phyloP scores from a whole-genome alignment of 2,888 invertebrate species.

The Psylliodes chrysocephalus region DNA sequence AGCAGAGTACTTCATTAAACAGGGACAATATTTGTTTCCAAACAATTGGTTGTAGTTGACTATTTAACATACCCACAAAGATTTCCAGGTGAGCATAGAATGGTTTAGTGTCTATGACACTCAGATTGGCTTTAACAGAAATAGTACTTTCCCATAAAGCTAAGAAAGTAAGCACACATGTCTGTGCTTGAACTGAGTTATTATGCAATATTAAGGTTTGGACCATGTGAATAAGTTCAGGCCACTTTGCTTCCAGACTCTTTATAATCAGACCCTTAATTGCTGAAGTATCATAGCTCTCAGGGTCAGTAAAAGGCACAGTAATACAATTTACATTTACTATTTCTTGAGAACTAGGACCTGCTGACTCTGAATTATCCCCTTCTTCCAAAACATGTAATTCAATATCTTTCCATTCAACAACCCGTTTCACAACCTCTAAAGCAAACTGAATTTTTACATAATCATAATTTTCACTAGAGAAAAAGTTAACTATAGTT shows the following conservation, averaged over 20 bases:
- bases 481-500: constrained; percentile 78
- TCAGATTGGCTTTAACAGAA: constrained; percentile 89
- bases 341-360: constrained; percentile 50
- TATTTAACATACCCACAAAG: constrained; percentile 76
- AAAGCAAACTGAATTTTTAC: constrained; percentile 84
- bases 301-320: constrained; percentile 78
- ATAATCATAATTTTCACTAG: constrained; percentile 73
- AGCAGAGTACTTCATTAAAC: constrained; percentile 91
- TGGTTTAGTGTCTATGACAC: constrained; percentile 88
- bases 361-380: constrained; percentile 57
- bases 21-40: constrained; percentile 87
- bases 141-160: constrained; percentile 91
- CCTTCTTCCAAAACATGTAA: constrained; percentile 82
- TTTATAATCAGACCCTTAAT: constrained; percentile 88
- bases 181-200: constrained; percentile 73
- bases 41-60: constrained; percentile 80
- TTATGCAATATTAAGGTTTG: constrained; percentile 69
- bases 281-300: constrained; percentile 85
- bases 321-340: constrained; percentile 66
- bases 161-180: constrained; percentile 82
- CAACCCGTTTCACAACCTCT: constrained; percentile 86
- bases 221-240: constrained; percentile 79
- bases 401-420: constrained; percentile 88
- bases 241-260: constrained; percentile 87
- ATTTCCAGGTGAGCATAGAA: constrained; percentile 87